Base-by-base conservation (phyloP, 2,888 invertebrate species). In the Himalopsyche kuldschensis region DNA sequence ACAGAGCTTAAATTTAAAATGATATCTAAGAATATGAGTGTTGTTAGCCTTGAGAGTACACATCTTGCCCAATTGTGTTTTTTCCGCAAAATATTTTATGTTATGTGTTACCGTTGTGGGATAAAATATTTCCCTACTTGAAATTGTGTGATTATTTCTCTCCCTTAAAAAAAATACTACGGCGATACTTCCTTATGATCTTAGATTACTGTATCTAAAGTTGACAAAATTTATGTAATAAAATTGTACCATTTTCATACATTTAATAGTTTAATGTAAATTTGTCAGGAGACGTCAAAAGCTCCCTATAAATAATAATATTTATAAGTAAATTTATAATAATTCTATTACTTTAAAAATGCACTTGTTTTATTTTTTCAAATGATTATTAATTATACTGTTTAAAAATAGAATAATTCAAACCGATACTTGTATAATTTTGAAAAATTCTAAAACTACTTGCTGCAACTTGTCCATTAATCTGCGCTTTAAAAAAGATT, bases 171-270 rank as follows among this genome's bases (percentile, higher is more conserved):
- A 41, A 27, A 11, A 69, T 69, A 27, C 69, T 27, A 27, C 69
- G 27, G 69, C 20, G 69, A 69, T 69, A 69, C 69, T 69, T 69
- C 69, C 69, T 69, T 69, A 69, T 69, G 69, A 69, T 69, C 69
- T 15, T 69, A 69, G 69, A 69, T 69, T 69, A 69, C 69, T 27
- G 69, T 69, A 69, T 69, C 69, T 69, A 69, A 69, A 24, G 27
- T 69, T 69, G 69, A 69, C 69, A 69, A 69, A 69, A 69, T 69
- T 69, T 69, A 27, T 69, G 30, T 69, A 69, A 69, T 69, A 27
- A 69, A 69, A 69, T 69, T 69, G 69, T 69, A 69, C 69, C 69
- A 69, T 69, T 69, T 69, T 69, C 69, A 69, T 69, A 69, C 69
- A 69, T 69, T 69, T 69, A 69, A 69, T 69, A 69, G 69, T 69